phyloP scores from a whole-genome alignment of 2,797 vertebrate species.

The Eidolon dupreanum region DNA sequence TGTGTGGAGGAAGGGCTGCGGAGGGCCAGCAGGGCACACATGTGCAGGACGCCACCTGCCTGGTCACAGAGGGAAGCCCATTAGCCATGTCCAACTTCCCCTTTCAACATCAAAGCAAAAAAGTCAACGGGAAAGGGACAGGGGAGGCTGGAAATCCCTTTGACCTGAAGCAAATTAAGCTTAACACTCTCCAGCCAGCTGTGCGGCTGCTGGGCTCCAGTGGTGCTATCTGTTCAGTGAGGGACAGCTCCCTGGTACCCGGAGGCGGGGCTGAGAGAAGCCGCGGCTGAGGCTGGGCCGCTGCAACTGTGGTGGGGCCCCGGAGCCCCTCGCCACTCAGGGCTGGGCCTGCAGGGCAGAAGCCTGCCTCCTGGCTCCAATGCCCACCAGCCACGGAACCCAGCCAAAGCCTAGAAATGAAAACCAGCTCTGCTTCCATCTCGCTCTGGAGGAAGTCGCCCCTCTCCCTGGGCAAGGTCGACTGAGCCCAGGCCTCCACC shows the following conservation, averaged over 20 bases:
- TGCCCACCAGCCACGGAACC: not conserved
- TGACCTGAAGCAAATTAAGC: constrained; percentile 18
- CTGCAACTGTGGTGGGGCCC: not conserved
- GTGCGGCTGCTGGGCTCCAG: not conserved
- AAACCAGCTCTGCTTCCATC: not conserved
- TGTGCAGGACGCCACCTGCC: not conserved
- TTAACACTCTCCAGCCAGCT: constrained; percentile 8
- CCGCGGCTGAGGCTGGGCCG: no score
- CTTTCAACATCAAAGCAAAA: constrained; percentile 25
- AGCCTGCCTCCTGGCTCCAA: not conserved
- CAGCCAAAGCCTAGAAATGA: not conserved
- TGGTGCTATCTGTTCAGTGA: not conserved
- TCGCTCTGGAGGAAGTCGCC: not conserved
- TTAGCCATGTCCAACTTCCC: not conserved
- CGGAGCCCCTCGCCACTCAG: not conserved
- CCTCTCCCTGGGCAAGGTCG: not conserved
- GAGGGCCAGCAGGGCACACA: not conserved
- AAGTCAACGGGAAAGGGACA: not conserved
- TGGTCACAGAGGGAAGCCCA: not conserved
- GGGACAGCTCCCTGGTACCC: not conserved
- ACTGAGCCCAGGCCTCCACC: not conserved
- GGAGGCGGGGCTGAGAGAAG: not conserved
- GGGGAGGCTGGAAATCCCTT: not conserved
- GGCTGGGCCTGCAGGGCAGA: not conserved
- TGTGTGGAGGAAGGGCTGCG: not conserved